These are phyloP conservation scores for Mylabris sibirica DNA, from an alignment of 2,888 invertebrate genomes.

Conservation along the genomic window DNA sequence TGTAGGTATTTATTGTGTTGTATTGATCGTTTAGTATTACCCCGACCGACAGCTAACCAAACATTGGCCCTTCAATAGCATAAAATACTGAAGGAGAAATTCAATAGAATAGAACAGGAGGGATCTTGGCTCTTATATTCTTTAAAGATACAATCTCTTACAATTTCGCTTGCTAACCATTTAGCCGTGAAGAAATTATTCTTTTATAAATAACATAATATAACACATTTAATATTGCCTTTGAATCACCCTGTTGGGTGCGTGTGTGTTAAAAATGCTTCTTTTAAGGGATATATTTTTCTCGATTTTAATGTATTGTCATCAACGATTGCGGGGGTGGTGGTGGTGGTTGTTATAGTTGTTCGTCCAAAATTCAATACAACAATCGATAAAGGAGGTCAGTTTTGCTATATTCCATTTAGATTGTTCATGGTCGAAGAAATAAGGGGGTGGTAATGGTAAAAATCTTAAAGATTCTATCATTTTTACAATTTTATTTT, in stretches of 20 bases:
- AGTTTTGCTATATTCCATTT: neutral
- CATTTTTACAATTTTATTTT: slow-evolving; percentile 48
- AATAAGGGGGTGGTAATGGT: neutral
- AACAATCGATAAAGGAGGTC: slow-evolving; percentile 29
- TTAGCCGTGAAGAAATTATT: slow-evolving; percentile 62
- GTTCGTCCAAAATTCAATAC: slow-evolving; percentile 39
- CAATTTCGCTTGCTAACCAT: slow-evolving; percentile 58
- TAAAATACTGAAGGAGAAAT: neutral
- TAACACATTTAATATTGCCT: slow-evolving; percentile 53
- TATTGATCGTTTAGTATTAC: slow-evolving; percentile 33
- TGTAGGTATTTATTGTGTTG: slow-evolving; percentile 10
- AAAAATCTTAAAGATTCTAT: slow-evolving; percentile 27
- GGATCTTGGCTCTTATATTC: slow-evolving; percentile 52
- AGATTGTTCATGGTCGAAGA: neutral
- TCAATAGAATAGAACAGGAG: slow-evolving; percentile 44
- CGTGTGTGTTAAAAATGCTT: slow-evolving; percentile 43
- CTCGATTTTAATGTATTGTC: slow-evolving; percentile 18
- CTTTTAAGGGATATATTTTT: slow-evolving; percentile 25
- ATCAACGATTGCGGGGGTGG: slow-evolving; percentile 1
- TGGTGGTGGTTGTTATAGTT: slow-evolving; percentile 39
- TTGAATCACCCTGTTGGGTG: slow-evolving; percentile 35
- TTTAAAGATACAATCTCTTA: slow-evolving; percentile 58
- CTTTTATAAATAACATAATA: slow-evolving; percentile 62
- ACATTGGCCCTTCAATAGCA: slow-evolving; percentile 69
- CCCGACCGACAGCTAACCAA: slow-evolving; percentile 70